These are phyloP conservation scores for Ceryle rudis DNA, from an alignment of 2,797 vertebrate genomes.

Conservation along the genomic window DNA sequence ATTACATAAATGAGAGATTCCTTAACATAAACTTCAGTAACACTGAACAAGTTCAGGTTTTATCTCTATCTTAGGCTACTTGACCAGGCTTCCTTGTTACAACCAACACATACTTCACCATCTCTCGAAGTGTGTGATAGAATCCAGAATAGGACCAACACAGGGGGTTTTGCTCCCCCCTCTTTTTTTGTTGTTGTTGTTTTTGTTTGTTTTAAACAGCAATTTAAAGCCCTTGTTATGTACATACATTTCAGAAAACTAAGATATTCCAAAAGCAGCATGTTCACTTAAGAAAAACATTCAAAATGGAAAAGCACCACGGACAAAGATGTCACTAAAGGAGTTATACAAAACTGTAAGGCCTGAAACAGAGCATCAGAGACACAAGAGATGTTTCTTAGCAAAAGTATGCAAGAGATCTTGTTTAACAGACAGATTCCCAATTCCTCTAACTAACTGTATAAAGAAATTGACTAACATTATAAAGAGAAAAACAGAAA, in stretches of 20 bases:
- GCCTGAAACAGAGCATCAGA: background rate
- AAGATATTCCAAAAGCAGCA: background rate
- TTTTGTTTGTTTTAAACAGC: background rate
- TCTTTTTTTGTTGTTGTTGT: no score
- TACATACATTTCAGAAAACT: background rate
- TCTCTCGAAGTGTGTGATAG: background rate
- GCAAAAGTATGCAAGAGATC: background rate
- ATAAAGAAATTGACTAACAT: background rate
- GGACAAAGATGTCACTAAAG: background rate
- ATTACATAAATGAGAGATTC: background rate
- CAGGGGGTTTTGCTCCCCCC: accelerated
- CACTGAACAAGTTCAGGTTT: background rate
- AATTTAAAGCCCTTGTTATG: background rate
- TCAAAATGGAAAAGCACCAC: background rate
- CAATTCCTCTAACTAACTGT: background rate
- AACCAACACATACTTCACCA: background rate
- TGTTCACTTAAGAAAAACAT: background rate
- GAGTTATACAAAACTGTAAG: background rate
- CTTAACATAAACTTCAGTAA: background rate
- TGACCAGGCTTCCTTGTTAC: background rate
- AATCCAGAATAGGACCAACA: background rate
- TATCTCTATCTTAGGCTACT: background rate
- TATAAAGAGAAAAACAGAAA: background rate
- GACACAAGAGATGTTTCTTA: background rate
- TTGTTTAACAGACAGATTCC: background rate